phyloP scores from a whole-genome alignment of 2,113 vertebrate species.

The Myiopsitta monachus region DNA sequence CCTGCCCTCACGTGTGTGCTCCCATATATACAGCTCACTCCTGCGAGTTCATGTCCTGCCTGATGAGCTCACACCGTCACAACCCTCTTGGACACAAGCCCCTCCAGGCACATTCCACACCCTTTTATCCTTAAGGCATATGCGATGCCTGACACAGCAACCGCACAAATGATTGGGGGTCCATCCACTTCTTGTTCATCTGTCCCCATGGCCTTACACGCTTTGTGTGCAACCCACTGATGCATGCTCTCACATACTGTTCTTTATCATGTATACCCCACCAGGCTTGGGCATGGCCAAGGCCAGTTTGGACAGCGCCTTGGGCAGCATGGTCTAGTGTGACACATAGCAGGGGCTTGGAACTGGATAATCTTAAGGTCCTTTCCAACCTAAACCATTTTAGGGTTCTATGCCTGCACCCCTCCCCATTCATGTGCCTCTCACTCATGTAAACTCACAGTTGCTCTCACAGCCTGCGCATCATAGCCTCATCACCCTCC shows the following conservation, averaged over 20 bases:
- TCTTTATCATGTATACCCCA: neutral
- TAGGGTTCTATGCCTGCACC: neutral
- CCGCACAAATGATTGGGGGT: neutral
- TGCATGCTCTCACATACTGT: neutral
- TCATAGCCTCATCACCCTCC: neutral
- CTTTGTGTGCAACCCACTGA: neutral
- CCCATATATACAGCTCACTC: neutral
- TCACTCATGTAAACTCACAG: neutral
- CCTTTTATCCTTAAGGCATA: accelerated
- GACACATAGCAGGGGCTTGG: neutral
- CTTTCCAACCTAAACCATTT: neutral
- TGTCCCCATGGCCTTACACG: neutral
- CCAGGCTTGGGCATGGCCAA: neutral
- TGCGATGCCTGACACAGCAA: neutral
- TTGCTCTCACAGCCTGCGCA: neutral
- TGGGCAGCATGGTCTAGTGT: neutral
- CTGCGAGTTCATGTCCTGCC: neutral
- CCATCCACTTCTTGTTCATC: neutral
- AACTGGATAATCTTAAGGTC: neutral
- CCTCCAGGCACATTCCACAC: neutral
- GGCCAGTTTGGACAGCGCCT: neutral
- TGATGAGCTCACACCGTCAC: neutral
- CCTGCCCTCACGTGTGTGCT: neutral
- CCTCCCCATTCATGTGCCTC: accelerated
- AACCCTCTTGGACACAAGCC: neutral